Evolutionary conservation across 2,888 invertebrate genomes (phyloP).

Genomic region (Epinotia demarniana): DNA sequence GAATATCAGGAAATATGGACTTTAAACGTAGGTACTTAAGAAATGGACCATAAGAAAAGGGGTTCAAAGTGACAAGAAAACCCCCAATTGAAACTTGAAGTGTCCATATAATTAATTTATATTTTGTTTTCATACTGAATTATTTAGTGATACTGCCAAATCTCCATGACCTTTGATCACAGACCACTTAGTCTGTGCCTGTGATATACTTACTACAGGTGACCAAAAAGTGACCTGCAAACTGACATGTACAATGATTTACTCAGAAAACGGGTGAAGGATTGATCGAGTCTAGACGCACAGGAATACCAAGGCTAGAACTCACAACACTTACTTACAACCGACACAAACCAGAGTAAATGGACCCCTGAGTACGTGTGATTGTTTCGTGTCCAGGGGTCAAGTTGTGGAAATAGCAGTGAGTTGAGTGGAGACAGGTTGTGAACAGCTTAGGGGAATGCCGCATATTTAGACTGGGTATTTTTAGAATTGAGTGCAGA

Average conservation of each 20-base stretch:
- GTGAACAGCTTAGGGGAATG: slow-evolving; percentile 40
- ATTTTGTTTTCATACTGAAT: no score
- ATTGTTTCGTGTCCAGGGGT: neutral
- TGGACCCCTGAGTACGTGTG: no score
- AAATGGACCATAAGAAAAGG: no score
- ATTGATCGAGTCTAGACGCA: slow-evolving; percentile 39
- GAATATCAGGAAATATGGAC: no score
- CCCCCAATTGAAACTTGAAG: no score
- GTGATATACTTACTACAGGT: neutral
- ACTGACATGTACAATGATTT: slow-evolving; percentile 30
- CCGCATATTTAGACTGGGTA: slow-evolving; percentile 48
- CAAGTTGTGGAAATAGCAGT: neutral
- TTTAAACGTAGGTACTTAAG: no score
- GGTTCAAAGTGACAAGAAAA: no score
- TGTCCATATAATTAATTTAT: no score
- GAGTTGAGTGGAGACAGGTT: neutral
- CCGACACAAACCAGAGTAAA: neutral
- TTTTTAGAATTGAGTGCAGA: slow-evolving; percentile 45
- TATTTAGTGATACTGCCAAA: neutral
- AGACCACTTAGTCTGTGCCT: no score
- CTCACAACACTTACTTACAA: neutral
- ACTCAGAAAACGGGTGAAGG: slow-evolving; percentile 19
- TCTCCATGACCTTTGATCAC: neutral
- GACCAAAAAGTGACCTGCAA: neutral
- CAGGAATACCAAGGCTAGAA: slow-evolving; percentile 11